Evolutionary conservation across 1,140 invertebrate species (phyloP), one percentile per base, ranked within the genome.

Genomic region (Sitodiplosis mosellana): DNA sequence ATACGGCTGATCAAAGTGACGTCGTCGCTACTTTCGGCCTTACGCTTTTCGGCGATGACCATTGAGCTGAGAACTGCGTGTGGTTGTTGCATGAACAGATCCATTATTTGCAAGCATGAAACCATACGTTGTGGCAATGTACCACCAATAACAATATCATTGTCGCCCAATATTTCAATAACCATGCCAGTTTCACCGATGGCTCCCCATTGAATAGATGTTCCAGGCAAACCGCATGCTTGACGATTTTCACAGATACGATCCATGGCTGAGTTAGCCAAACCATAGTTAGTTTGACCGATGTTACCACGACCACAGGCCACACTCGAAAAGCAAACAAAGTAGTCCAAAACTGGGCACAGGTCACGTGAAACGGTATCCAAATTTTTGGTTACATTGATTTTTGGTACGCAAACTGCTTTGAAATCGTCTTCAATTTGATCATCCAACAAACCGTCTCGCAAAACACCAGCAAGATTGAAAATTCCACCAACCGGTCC

Each of bases 221-320:
- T 55, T 4, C 57, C 76, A 1, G 72, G 72, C 0, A 74, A 52
- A n/a, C 71, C 69, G 14, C 70, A 65, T 12, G 51, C 50, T 4
- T 54, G 52, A 33, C 76, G 56, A 43, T 54, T 53, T 49, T 77
- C 74, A 49, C 73, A 76, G 12, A 78, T 68, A 45, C 72, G 63
- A 53, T 78, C 76, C 70, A 75, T 70, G 0, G 71, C 62, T 0
- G 72, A 74, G 48, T 77, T 77, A 0, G 72, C 65, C 65, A 74
- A 69, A 36, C 71, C 83, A 57, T 94, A 93, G 64, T 91, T 92
- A 0, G 81, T 77, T 64, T 92, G 88, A 2, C 88, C 88, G 38
- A 78, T 75, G 63, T 92, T 92, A 49, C 89, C 89, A 44, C 84
- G 72, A 7, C 87, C 88, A 63, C 86, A 89, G 27, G 80, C 81